phyloP scores from a whole-genome alignment of 2,888 invertebrate genomes.

The Stegophylla sp. region DNA sequence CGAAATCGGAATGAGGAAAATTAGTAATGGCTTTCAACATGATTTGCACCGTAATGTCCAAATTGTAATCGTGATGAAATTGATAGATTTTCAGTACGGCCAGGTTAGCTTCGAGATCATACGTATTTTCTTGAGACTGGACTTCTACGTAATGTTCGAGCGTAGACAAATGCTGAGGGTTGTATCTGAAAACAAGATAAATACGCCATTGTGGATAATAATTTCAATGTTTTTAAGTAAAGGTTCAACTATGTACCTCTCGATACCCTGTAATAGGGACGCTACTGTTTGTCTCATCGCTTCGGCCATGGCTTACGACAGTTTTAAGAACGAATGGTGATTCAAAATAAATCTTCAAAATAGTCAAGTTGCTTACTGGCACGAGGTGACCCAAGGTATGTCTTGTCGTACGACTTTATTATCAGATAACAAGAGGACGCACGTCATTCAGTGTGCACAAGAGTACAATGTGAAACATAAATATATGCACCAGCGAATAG shows the following conservation, averaged over 20 bases:
- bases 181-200: no score
- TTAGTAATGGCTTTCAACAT: constrained; percentile 94
- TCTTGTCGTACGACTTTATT: no score
- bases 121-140: constrained; percentile 90
- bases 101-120: constrained; percentile 95
- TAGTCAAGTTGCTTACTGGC: no score
- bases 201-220: no score
- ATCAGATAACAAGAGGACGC: no score
- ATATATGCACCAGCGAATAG: no score
- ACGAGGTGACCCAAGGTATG: no score
- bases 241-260: constrained; percentile 73
- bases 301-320: constrained; percentile 72
- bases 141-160: constrained; percentile 91
- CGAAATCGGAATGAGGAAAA: constrained; percentile 96
- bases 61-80: constrained; percentile 85
- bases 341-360: no score
- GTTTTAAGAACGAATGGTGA: neutral
- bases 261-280: constrained; percentile 87
- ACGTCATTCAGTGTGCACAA: no score
- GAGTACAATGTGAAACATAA: no score
- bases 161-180: constrained; percentile 90
- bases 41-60: constrained; percentile 85
- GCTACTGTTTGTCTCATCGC: constrained; percentile 86
- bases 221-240: no score
- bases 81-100: constrained; percentile 96